A percentile compares a stretch with the other conserved stretches of the same genome.
These are phyloP conservation scores for Neocloeon triangulifer DNA, from an alignment of 1,140 invertebrate species.

Conservation along the genomic window DNA sequence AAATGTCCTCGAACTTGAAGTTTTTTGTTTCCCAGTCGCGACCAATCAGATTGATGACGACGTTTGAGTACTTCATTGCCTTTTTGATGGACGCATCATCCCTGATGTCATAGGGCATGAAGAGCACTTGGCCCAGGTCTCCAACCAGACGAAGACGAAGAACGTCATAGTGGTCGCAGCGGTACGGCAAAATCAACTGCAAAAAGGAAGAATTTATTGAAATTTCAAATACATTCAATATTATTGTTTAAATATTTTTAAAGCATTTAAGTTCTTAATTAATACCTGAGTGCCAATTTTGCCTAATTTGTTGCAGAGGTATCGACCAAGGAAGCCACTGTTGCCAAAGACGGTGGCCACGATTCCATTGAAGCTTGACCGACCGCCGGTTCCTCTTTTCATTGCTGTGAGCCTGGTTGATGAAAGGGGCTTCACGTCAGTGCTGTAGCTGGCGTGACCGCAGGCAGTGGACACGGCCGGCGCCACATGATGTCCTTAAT, in stretches of 20 bases:
- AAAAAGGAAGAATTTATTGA: conserved; percentile 14
- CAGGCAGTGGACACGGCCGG: conserved; percentile 7
- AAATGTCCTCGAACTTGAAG: conserved; percentile 58
- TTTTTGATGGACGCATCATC: conserved; percentile 78
- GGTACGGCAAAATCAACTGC: conserved; percentile 78
- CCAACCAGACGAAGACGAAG: conserved; percentile 59
- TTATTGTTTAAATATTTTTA: too few relatives aligned
- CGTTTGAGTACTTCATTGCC: conserved; percentile 84
- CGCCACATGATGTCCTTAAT: conserved; percentile 11
- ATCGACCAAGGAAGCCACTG: conserved; percentile 65
- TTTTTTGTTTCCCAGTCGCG: conserved; percentile 80
- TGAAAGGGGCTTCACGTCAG: conserved; percentile 16
- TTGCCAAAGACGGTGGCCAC: conserved; percentile 94
- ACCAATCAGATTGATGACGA: conserved; percentile 91
- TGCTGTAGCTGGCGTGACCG: conserved; percentile 15
- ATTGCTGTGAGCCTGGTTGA: conserved; percentile 32
- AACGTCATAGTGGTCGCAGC: conserved; percentile 62
- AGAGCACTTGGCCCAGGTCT: conserved; percentile 91
- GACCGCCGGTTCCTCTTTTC: conserved; percentile 76
- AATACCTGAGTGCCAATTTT: conserved; percentile 60
- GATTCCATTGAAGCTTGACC: conserved; percentile 87
- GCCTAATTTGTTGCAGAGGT: conserved; percentile 72
- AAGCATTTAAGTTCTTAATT: neutral
- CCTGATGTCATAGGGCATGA: conserved; percentile 57
- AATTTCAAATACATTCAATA: neutral